Conservation (phyloP, 2,888 invertebrate genomes). For the Himalopsyche tibetana region DNA sequence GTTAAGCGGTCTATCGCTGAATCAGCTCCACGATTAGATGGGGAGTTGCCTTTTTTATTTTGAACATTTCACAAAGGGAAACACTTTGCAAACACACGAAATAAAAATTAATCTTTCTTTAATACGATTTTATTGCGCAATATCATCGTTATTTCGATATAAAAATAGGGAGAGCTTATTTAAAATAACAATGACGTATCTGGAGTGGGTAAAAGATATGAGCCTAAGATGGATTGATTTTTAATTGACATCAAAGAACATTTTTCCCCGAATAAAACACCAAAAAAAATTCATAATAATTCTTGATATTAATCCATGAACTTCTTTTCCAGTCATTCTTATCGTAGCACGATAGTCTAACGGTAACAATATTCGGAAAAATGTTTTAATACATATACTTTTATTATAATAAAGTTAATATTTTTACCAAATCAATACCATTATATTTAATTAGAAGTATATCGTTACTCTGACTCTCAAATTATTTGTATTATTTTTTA, state of each 20-base stretch:
- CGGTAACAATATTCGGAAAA: too few species aligned
- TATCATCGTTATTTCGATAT: conserved; percentile 37
- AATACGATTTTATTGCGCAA: conserved; percentile 39
- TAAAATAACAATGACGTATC: conserved; percentile 1
- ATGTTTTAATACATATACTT: too few species aligned
- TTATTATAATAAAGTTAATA: too few species aligned
- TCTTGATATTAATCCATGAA: too few species aligned
- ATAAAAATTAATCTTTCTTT: conserved; percentile 45
- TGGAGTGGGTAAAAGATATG: conserved; percentile 13
- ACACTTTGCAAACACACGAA: conserved; percentile 28
- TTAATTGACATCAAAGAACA: conserved; percentile 4
- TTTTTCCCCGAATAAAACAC: too few species aligned
- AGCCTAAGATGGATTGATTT: conserved; percentile 11
- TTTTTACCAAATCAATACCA: too few species aligned
- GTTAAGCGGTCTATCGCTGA: conserved; percentile 51
- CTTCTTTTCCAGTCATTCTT: too few species aligned
- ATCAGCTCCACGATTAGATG: conserved; percentile 47
- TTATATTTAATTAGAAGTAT: too few species aligned
- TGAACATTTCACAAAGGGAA: conserved; percentile 47
- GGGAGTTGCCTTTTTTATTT: conserved; percentile 47
- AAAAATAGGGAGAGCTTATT: neutral
- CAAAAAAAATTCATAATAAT: too few species aligned
- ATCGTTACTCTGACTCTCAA: too few species aligned
- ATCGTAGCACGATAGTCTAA: too few species aligned
- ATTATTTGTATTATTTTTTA: too few species aligned